phyloP scores from a whole-genome alignment of 2,113 vertebrate genomes.

The Tautogolabrus adspersus region DNA sequence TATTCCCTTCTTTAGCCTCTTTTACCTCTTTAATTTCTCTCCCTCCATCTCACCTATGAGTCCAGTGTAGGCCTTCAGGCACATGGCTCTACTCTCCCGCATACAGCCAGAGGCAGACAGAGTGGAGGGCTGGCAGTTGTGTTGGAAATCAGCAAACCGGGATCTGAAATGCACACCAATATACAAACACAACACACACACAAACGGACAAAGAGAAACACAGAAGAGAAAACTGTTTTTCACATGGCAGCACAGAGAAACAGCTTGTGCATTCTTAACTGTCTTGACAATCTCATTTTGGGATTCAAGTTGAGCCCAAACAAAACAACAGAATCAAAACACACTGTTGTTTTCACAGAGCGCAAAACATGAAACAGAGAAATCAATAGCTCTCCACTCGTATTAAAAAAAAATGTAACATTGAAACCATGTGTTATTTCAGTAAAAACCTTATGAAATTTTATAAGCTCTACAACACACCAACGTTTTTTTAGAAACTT shows the following conservation, averaged over 20 bases:
- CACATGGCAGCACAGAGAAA: conserved; percentile 27
- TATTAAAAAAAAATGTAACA: neutral
- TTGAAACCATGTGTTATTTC: conserved; percentile 7
- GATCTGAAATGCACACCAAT: conserved; percentile 83
- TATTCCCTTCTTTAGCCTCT: conserved; percentile 7
- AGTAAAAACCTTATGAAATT: neutral
- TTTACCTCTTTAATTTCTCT: conserved; percentile 22
- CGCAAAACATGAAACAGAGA: neutral
- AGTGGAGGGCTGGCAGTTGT: conserved; percentile 87
- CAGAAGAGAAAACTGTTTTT: conserved; percentile 10
- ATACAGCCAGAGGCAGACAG: conserved; percentile 85
- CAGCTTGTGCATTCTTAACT: neutral
- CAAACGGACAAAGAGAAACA: conserved; percentile 22
- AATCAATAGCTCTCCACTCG: neutral
- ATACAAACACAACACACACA: conserved; percentile 14
- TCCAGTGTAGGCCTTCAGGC: conserved; percentile 92
- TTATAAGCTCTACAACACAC: neutral
- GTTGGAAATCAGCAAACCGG: conserved; percentile 92
- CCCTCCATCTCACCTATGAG: conserved; percentile 88
- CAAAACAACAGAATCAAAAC: conserved; percentile 26
- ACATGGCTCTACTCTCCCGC: conserved; percentile 86
- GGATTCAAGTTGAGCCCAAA: conserved; percentile 32
- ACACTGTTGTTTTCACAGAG: neutral
- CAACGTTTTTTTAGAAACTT: neutral
- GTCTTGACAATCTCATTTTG: conserved; percentile 25